Conservation (phyloP, 2,888 invertebrate genomes). For the Xestia xanthographa region DNA sequence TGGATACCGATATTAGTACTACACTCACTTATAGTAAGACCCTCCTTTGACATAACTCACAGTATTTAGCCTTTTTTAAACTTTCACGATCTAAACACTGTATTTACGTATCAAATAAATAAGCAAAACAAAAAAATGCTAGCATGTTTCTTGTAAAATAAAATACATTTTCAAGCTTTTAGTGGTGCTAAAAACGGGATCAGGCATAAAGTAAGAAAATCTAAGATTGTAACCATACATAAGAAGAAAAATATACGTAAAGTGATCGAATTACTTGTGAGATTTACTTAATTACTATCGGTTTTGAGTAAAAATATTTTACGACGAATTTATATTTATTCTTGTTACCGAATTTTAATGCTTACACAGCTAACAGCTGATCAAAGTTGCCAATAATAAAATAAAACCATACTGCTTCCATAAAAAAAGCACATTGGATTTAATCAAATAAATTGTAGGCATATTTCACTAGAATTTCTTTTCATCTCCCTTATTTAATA, state of each 20-base stretch:
- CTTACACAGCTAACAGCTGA: background rate
- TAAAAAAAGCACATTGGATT: background rate
- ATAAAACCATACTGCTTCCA: background rate
- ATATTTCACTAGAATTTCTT: constrained; percentile 2
- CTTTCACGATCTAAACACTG: no score
- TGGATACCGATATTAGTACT: no score
- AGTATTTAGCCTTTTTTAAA: no score
- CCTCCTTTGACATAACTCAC: no score
- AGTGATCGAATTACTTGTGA: background rate
- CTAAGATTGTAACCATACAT: background rate
- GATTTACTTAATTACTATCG: no score
- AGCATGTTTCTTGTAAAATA: background rate
- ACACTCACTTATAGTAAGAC: no score
- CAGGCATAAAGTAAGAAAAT: background rate
- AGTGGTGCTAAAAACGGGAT: background rate
- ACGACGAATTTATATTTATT: background rate
- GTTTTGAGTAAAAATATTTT: background rate
- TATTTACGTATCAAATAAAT: background rate
- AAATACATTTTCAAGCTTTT: background rate
- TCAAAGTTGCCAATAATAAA: background rate
- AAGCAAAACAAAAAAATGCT: background rate
- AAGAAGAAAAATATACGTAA: background rate
- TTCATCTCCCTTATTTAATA: background rate
- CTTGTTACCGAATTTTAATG: background rate
- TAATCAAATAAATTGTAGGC: background rate